Base-by-base conservation (phyloP, 1,140 invertebrate species). In the Plutomurus gul region DNA sequence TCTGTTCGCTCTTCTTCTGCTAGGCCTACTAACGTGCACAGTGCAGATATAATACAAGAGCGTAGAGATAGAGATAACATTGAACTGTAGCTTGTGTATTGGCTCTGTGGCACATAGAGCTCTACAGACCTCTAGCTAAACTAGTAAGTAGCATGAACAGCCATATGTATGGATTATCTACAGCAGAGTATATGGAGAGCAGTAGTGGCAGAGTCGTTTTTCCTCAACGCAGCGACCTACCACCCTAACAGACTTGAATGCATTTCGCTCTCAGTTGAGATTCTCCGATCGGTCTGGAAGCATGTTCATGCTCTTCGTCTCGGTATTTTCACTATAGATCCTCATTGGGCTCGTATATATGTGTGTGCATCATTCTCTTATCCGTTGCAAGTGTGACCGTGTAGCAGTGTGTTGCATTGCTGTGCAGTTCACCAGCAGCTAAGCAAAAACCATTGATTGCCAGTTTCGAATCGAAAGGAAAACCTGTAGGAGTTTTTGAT, bases 261-360 rank as follows among this genome's bases (percentile, higher is more conserved):
- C 20, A 72, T 46, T 75, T 65, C 37, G 51, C 76, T 51, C 40
- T 77, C 65, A 77, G 72, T 77, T 76, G 51, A 78, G 72, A 70
- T 75, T 78, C 56, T 75, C 71, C 76, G 49, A 49, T 73, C 65
- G 46, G 70, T 36, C 37, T 33, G 70, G 51, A 49, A 77, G 75
- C 72, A 81, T 56, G 75, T 77, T 74, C 65, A 39, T 81, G 60
- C 36, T 43, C 3, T 74, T 72, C 70, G 20, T 72, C 70, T 40
- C 36, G 7, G 22, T 37, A 22, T 2, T 51, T n/a, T n/a, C n/a
- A n/a, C n/a, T n/a, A n/a, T n/a, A n/a, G n/a, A n/a, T n/a, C n/a
- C n/a, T n/a, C n/a, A n/a, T n/a, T n/a, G n/a, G n/a, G n/a, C n/a
- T n/a, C n/a, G n/a, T n/a, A n/a, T n/a, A n/a, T n/a, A n/a, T n/a